Evolutionary conservation across 1,140 invertebrate genomes (phyloP), one percentile per base, ranked within the genome.

Genomic region (Drosophila serrata): DNA sequence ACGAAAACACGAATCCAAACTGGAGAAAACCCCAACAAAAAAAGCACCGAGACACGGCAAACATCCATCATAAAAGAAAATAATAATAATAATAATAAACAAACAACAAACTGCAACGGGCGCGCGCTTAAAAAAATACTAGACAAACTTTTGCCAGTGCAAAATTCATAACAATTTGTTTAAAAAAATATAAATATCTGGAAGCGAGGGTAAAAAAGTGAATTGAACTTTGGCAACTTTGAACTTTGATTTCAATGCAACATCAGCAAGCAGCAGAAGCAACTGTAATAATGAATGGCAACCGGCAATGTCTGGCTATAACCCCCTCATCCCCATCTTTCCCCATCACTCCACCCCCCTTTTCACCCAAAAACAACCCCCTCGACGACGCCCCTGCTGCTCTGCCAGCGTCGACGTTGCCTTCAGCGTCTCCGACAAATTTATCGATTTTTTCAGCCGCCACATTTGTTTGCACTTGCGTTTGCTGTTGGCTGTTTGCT

Each of bases 391-490:
- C 63, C 74, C 57, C 43, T 78, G 74, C 57, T 75, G 39, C 56
- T 59, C 61, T 45, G 72, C 72, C 62, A 33, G 59, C 76, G 49
- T 45, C 40, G 64, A 40, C 75, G 79, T 58, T 39, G 72, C 13
- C 35, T 57, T n/a, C 55, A 79, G 55, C 70, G 51, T 58, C 61
- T 75, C 56, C 81, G 74, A 84, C 77, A 78, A 78, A 86, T 86
- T 78, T 85, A 85, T 85, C 75, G 82, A 85, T 85, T 85, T 85
- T 85, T 85, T 86, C 81, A 85, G 81, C 56, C 70, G 62, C 58
- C 61, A 61, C 74, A 76, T 76, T 76, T 70, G 75, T 69, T 82
- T 61, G 75, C 51, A 57, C 69, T 81, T 53, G 61, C 67, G 42
- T 24, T 57, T 69, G 53, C 62, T 64, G 65, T 48, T 62, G 72